Base-by-base conservation (phyloP, 2,113 vertebrate genomes). In the Regulus satrapa region DNA sequence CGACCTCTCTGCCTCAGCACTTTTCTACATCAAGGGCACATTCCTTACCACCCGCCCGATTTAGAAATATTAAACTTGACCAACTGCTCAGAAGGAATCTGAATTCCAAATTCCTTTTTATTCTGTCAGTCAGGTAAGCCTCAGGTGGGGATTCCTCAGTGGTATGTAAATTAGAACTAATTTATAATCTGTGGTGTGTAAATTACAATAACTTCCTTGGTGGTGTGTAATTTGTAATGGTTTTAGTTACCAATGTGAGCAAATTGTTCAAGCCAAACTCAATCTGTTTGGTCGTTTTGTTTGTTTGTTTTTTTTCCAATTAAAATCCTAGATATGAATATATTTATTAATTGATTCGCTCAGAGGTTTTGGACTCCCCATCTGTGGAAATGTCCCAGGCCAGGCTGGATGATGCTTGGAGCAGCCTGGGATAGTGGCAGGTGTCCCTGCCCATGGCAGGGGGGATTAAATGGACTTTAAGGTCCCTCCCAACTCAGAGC, bases 221-320 rank as follows among this genome's bases (percentile, higher is more conserved):
- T 21, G 34, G 23, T 40, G 29, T 28, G 26, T 38, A 14, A 74
- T 59, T 89, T 67, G 9, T 34, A 67, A 52, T 82, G n/a, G 25
- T 54, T 41, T 61, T 55, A 76, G 71, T 34, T 36, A 54, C 20
- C 34, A 62, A 8, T 19, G 0, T 32, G 12, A 83, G 8, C 34
- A 78, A 52, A 14, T 6, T 41, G 3, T 28, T 62, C n/a, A 18
- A 83, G 14, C 18, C 34, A 55, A 68, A 9, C 12, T 82, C 28
- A 21, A 17, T 40, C 26, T 43, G 32, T 2, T 24, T 63, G n/a
- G n/a, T n/a, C n/a, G n/a, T 54, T 31, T 2, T 32, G 8, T 41
- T 46, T 25, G 2, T 2, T 9, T 3, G 41, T 6, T 8, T 51
- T 51, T 26, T 16, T 10, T 2, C 1, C 0, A 28, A 29, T 69